Evolutionary conservation across 2,113 vertebrate genomes (phyloP).

Genomic region (Pomatostomus ruficeps): DNA sequence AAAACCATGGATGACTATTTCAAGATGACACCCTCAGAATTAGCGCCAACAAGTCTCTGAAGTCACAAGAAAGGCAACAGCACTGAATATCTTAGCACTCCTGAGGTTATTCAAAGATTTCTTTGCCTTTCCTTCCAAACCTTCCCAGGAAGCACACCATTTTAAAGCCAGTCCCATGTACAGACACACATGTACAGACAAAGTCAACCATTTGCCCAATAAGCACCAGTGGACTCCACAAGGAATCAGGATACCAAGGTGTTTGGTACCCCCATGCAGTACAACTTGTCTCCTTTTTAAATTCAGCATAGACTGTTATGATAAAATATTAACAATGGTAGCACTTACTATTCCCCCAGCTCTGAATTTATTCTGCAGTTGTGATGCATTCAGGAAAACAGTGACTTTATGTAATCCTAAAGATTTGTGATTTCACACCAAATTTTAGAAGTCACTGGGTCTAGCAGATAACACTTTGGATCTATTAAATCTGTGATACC

Average conservation of each 20-base stretch:
- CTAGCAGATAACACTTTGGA: neutral
- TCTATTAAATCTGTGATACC: neutral
- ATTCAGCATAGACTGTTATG: accelerated
- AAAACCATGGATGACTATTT: neutral
- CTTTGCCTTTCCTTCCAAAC: neutral
- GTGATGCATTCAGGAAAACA: neutral
- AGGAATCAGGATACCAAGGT: neutral
- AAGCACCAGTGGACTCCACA: neutral
- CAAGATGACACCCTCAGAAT: neutral
- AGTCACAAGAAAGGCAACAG: neutral
- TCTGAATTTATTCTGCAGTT: neutral
- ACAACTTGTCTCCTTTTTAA: neutral
- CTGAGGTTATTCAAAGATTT: neutral
- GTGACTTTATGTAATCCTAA: neutral
- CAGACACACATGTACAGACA: neutral
- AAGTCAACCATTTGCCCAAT: neutral
- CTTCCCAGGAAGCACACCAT: neutral
- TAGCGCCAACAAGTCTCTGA: neutral
- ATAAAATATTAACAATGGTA: neutral
- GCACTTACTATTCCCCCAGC: neutral
- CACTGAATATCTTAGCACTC: neutral
- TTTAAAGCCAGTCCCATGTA: neutral
- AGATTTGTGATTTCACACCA: neutral
- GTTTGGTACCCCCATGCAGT: neutral
- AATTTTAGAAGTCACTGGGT: neutral